Evolutionary conservation across 2,113 vertebrate genomes (phyloP).

Genomic region (Sapayoa aenigma): DNA sequence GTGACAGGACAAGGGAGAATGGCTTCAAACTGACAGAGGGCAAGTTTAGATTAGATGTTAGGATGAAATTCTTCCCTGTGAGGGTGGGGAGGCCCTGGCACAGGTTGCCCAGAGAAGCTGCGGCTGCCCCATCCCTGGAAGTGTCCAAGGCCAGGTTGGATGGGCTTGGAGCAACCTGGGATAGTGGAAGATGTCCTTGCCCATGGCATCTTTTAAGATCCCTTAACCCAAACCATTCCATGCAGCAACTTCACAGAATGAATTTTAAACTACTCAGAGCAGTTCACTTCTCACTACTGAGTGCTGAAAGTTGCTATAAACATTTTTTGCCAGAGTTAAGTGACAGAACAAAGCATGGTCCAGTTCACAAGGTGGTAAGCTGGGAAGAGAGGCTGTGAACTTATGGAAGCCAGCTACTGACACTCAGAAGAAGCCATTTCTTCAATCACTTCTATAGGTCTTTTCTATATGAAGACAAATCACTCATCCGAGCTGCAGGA

Average conservation of each 20-base stretch:
- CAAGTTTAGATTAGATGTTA: background rate
- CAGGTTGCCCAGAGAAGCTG: too few relatives aligned
- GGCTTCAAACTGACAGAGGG: fast-evolving
- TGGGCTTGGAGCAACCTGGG: background rate
- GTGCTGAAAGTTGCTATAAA: background rate
- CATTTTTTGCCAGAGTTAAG: background rate
- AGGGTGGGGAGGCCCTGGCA: background rate
- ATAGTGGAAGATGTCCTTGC: background rate
- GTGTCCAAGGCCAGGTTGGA: background rate
- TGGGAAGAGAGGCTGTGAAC: background rate
- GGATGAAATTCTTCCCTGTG: background rate
- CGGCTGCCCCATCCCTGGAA: background rate
- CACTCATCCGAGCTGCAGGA: background rate
- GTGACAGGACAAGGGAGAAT: background rate
- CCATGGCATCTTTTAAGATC: background rate
- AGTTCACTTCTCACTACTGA: background rate
- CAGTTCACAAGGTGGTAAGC: background rate
- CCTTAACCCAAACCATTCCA: background rate
- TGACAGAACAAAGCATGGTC: background rate
- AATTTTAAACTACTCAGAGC: background rate
- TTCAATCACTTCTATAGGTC: background rate
- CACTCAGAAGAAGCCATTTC: background rate
- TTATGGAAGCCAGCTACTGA: background rate
- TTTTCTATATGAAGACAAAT: background rate
- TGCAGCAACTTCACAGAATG: background rate